Evolutionary conservation across 2,888 invertebrate species (phyloP).

Genomic region (Ceraclea dissimilis): DNA sequence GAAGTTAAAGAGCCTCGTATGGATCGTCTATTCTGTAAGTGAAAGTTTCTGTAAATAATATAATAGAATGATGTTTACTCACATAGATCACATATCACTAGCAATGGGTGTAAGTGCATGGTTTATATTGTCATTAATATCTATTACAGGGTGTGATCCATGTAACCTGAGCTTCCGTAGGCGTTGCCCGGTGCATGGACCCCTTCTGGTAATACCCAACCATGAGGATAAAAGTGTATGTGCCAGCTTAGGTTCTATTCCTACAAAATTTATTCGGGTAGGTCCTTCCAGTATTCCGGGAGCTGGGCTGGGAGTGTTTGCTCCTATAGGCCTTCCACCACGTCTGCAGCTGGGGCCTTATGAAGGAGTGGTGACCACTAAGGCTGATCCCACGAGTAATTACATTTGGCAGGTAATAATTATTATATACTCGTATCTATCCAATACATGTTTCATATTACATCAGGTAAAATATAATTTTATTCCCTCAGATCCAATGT

Average conservation of each 20-base stretch:
- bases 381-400: background rate
- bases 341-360: slow-evolving; percentile 10
- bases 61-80: background rate
- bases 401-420: slow-evolving; percentile 16
- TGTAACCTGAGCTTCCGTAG: background rate
- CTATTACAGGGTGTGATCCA: slow-evolving; percentile 12
- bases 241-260: background rate
- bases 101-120: background rate
- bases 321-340: background rate
- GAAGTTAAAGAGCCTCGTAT: background rate
- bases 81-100: too few relatives aligned
- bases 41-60: background rate
- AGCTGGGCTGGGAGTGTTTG: slow-evolving; percentile 10
- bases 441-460: too few relatives aligned
- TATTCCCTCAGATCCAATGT: background rate
- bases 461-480: too few relatives aligned
- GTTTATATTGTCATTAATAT: too few relatives aligned
- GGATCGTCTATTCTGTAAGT: background rate
- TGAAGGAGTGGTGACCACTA: background rate
- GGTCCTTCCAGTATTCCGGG: slow-evolving; percentile 8
- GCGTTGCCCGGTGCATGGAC: slow-evolving; percentile 8
- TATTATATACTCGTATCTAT: background rate
- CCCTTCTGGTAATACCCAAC: slow-evolving; percentile 7
- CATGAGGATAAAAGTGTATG: background rate
- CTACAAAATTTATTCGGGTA: background rate